phyloP scores from a whole-genome alignment of 2,888 invertebrate genomes.

The Nycteola revayana region DNA sequence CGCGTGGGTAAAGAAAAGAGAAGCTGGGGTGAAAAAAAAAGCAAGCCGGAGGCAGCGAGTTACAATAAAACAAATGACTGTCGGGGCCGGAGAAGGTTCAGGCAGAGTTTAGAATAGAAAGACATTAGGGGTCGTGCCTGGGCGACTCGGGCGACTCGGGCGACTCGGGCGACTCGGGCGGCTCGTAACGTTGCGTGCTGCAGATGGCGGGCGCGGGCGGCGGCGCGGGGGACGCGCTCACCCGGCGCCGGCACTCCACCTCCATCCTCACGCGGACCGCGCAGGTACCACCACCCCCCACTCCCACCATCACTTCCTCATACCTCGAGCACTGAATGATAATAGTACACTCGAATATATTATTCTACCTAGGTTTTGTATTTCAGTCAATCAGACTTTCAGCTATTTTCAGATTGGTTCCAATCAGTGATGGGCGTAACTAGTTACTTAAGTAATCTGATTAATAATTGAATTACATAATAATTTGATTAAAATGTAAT shows the following conservation, averaged over 20 bases:
- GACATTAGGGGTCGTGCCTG: slow-evolving; percentile 2
- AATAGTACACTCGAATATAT: slow-evolving; percentile 6
- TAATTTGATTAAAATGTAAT: no score
- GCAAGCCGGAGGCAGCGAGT: no score
- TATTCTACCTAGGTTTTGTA: no score
- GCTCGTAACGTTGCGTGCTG: slow-evolving; percentile 51
- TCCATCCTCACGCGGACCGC: slow-evolving; percentile 85
- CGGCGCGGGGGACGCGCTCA: slow-evolving; percentile 79
- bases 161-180: slow-evolving; percentile 1
- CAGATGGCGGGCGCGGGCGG: slow-evolving; percentile 64
- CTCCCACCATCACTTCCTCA: slow-evolving; percentile 9
- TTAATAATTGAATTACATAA: no score
- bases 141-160: slow-evolving; percentile 10
- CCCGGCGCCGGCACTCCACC: slow-evolving; percentile 89
- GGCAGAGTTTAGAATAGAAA: no score
- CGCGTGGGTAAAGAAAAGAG: no score
- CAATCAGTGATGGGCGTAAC: no score
- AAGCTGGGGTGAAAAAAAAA: no score
- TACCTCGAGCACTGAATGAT: slow-evolving; percentile 5
- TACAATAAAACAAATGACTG: no score
- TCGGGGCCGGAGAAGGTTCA: slow-evolving; percentile 1
- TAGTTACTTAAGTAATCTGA: no score
- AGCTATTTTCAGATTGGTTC: no score
- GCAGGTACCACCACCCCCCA: slow-evolving; percentile 70
- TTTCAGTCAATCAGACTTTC: no score